These are phyloP conservation scores for Notoglanidium macrostoma DNA, from an alignment of 2,797 vertebrate genomes.

Conservation along the genomic window DNA sequence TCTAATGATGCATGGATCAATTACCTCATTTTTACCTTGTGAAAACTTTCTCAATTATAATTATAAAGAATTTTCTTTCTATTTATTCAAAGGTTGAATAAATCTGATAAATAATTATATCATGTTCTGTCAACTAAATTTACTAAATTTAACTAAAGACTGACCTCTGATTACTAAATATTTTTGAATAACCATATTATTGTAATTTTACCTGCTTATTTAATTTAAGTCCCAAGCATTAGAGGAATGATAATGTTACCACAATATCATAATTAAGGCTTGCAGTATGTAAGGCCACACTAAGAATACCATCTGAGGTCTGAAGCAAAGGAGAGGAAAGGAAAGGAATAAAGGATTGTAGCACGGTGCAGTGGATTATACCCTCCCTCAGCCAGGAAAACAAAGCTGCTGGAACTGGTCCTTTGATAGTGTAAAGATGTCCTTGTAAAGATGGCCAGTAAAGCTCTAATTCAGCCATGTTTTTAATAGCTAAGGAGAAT, in stretches of 20 bases:
- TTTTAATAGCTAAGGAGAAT: constrained; percentile 31
- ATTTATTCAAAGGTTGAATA: not conserved
- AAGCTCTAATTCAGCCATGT: constrained; percentile 40
- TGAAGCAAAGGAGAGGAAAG: not conserved
- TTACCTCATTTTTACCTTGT: not conserved
- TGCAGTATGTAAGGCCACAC: not conserved
- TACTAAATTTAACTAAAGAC: not conserved
- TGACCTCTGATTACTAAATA: not conserved
- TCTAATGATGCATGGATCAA: not conserved
- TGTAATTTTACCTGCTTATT: not conserved
- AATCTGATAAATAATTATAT: not conserved
- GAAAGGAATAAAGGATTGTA: not conserved
- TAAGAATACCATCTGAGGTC: not conserved
- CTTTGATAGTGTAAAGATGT: constrained; percentile 40
- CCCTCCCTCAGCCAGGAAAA: constrained; percentile 20
- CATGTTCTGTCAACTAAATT: not conserved
- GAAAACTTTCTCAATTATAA: not conserved
- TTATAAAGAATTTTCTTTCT: not conserved
- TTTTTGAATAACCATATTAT: not conserved
- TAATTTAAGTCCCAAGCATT: not conserved
- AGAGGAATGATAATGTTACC: not conserved
- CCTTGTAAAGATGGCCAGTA: constrained; percentile 48
- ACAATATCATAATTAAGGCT: not conserved
- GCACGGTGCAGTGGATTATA: not conserved
- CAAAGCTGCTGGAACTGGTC: constrained; percentile 58